Base-by-base conservation (phyloP, 2,113 vertebrate species). In the Phylloscopus trochilus region DNA sequence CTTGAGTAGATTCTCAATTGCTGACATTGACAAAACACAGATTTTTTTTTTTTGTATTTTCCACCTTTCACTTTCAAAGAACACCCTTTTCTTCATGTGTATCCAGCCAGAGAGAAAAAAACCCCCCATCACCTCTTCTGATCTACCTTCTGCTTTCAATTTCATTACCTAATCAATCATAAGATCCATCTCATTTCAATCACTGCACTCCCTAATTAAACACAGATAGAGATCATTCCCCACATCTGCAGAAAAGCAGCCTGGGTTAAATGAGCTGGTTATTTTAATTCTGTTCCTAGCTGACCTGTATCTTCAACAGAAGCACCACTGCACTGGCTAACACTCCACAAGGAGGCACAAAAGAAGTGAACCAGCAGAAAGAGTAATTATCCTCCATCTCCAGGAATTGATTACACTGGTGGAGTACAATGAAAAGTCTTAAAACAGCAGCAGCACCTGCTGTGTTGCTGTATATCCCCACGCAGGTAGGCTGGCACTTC, bases 121-220 rank as follows among this genome's bases (percentile, higher is more conserved):
- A 7, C 0, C 5, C 0, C 5, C 19, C 13, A 11, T 5, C 26
- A 13, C 17, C 24, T 37, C 27, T 81, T 49, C 60, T 23, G 9
- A 59, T 49, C 35, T 43, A 46, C 33, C 35, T 79, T 81, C 68
- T 75, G 33, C 59, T 60, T 84, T 62, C 28, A 53, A 30, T 75
- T 83, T 79, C 21, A 59, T 43, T 90, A 72, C 27, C 41, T 44
- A 58, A 88, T 33, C 5, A 62, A 83, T 59, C 4, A 9, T 17
- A 79, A 70, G 47, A 85, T 66, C 13, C 27, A 75, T 33, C 35
- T 72, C 17, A 90, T 31, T 41, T 75, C 53, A 56, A 41, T 26
- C n/a, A 73, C 2, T 86, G 62, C 17, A 80, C 16, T 74, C 13
- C 10, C 31, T 72, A 41, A 44, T 62, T 80, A 92, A 86, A 86